A percentile compares a stretch with the other conserved stretches of the same genome.
Evolutionary conservation across 2,888 invertebrate species (phyloP).

Genomic region (Hemicrepidius hirtus): DNA sequence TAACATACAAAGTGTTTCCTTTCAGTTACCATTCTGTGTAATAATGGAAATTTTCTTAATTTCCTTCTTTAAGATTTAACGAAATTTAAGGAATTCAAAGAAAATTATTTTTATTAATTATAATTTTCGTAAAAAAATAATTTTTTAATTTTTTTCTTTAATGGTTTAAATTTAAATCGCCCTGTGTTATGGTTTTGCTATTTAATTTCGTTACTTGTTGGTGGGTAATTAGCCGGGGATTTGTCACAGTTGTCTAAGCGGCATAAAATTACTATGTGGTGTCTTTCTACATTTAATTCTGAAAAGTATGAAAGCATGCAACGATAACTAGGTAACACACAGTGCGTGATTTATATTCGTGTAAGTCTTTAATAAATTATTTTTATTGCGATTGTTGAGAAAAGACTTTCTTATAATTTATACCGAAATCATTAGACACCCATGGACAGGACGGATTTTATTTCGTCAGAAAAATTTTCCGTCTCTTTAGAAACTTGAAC

Average conservation of each 20-base stretch:
- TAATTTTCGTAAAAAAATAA: neutral
- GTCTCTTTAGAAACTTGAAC: too few species aligned
- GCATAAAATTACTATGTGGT: constrained; percentile 31
- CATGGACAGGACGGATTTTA: too few species aligned
- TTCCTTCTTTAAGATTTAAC: neutral
- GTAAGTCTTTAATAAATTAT: neutral
- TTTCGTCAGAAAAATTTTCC: too few species aligned
- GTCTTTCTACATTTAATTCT: neutral
- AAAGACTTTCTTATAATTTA: too few species aligned
- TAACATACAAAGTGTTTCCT: constrained; percentile 13
- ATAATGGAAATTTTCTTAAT: neutral
- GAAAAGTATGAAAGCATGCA: constrained; percentile 27
- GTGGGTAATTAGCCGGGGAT: constrained; percentile 28
- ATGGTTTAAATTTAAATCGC: neutral
- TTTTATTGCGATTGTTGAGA: too few species aligned
- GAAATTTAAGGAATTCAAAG: neutral
- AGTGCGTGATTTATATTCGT: constrained; percentile 14
- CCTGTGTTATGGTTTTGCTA: neutral
- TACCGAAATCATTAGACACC: too few species aligned
- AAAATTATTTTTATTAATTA: neutral
- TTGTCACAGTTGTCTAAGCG: constrained; percentile 36
- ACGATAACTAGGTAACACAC: constrained; percentile 5
- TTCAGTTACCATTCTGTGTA: neutral
- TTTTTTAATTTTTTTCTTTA: neutral
- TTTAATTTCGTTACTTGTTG: constrained; percentile 2